Base-by-base conservation (phyloP, 1,140 invertebrate species). In the Caenorhabditis briggsae region DNA sequence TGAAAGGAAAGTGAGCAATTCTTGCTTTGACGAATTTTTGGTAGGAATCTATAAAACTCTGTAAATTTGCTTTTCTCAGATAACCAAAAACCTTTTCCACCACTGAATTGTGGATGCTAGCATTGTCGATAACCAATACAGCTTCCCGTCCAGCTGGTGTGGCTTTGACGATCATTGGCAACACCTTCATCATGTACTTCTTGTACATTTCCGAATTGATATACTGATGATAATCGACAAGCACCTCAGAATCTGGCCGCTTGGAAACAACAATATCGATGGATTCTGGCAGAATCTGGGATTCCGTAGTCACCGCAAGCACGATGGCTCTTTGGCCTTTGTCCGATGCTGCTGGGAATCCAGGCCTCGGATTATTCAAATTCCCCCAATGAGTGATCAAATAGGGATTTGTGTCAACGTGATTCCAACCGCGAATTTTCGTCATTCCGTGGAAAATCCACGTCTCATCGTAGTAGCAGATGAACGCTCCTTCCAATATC, bases 391-490 rank as follows among this genome's bases (percentile, higher is more conserved):
- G 14, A 20, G 56, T 12, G 12, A 58, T 58, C 6, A 18, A 6
- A 58, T 58, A 58, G 7, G 56, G 12, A 18, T 6, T n/a, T 20
- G 56, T 18, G 56, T 58, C 18, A 16, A 7, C n/a, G 56, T 6
- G 56, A 58, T 18, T 16, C 56, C 56, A 58, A 7, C 56, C 56
- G n/a, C 56, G 56, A 58, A 18, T 20, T 18, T 58, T 58, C 56
- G 56, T 58, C 56, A 58, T 58, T n/a, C 56, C 56, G n/a, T 58
- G 56, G 56, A n/a, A 58, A n/a, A 16, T 7, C 56, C 56, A 58
- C 1, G 56, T 58, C 18, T 58, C 56, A 58, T 58, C 56, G 56
- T 18, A 58, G 5, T 6, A 58, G 6, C 14, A 18, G 18, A 58
- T 58, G 18, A 18, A 58, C 6, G 56, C 56, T 7, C 56, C 56